These are phyloP conservation scores for Nesidiocoris tenuis DNA, from an alignment of 2,888 invertebrate genomes.

Conservation along the genomic window DNA sequence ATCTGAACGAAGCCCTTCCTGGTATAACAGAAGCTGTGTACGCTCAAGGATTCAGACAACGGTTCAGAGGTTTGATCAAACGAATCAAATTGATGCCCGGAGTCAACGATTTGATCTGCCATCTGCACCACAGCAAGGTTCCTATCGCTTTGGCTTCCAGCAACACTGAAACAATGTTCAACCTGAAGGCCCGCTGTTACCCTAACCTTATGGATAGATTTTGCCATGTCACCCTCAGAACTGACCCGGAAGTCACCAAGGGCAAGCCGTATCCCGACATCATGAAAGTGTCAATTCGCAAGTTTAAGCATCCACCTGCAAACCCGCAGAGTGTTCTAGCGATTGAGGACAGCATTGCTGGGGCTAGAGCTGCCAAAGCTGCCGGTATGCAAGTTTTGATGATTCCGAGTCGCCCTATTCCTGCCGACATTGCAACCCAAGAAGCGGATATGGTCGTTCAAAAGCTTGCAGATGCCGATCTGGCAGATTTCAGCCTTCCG, in stretches of 20 bases:
- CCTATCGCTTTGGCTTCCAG: slow-evolving; percentile 44
- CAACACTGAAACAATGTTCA: slow-evolving; percentile 31
- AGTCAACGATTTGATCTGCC: slow-evolving; percentile 41
- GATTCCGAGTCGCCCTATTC: slow-evolving; percentile 14
- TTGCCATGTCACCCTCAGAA: slow-evolving; percentile 40
- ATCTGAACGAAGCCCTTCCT: slow-evolving; percentile 18
- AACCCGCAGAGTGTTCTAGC: slow-evolving; percentile 9
- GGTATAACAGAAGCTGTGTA: slow-evolving; percentile 35
- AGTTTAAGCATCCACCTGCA: slow-evolving; percentile 16
- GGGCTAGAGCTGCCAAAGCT: slow-evolving; percentile 32
- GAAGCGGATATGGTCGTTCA: slow-evolving; percentile 29
- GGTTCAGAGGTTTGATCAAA: slow-evolving; percentile 23
- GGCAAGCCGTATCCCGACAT: slow-evolving; percentile 45
- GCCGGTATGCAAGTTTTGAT: slow-evolving; percentile 37
- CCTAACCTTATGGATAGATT: slow-evolving; percentile 33
- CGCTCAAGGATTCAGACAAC: slow-evolving; percentile 44
- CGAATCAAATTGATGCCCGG: slow-evolving; percentile 2
- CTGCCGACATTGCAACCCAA: slow-evolving; percentile 11
- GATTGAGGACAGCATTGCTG: slow-evolving; percentile 36
- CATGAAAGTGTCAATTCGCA: slow-evolving; percentile 4
- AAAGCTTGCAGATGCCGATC: slow-evolving; percentile 5
- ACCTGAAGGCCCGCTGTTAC: slow-evolving; percentile 27
- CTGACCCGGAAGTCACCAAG: slow-evolving; percentile 29
- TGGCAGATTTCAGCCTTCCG: slow-evolving; percentile 25
- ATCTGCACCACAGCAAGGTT: slow-evolving; percentile 35